Evolutionary conservation across 2,797 vertebrate genomes (phyloP).

Genomic region (Phataginus tetradactyla): DNA sequence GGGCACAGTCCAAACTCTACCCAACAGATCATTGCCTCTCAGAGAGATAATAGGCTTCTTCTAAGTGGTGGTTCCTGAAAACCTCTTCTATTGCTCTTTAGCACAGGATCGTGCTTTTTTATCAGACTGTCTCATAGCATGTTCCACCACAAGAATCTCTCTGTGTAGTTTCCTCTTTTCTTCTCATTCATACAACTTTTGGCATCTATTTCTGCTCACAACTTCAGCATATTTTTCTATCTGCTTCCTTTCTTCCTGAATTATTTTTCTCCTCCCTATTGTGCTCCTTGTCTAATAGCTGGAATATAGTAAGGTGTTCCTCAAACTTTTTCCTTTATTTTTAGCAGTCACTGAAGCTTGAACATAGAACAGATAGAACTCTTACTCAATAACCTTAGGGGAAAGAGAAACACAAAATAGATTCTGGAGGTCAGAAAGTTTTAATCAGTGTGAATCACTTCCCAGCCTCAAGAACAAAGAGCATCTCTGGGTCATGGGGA

Average conservation of each 20-base stretch:
- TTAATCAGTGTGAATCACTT: background rate
- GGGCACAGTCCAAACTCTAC: background rate
- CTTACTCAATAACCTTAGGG: background rate
- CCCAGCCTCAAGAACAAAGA: background rate
- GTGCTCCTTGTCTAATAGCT: background rate
- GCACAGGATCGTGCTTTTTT: background rate
- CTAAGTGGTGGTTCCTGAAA: background rate
- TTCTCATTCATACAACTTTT: background rate
- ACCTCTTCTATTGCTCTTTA: background rate
- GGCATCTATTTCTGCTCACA: background rate
- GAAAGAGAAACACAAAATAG: conserved; percentile 19
- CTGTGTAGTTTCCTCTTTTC: background rate
- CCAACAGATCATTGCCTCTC: background rate
- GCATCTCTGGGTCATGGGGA: background rate
- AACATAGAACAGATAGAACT: conserved; percentile 12
- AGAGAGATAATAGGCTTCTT: background rate
- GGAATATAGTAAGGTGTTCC: background rate
- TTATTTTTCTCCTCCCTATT: background rate
- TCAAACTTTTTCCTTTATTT: background rate
- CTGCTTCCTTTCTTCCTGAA: background rate
- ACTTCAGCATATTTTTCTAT: background rate
- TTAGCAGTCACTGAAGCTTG: background rate
- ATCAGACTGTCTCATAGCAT: background rate
- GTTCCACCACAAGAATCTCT: background rate
- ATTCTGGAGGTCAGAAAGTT: conserved; percentile 39